Evolutionary conservation across 2,888 invertebrate genomes (phyloP), one percentile per base, ranked within the genome.

Genomic region (Lottia scabra): DNA sequence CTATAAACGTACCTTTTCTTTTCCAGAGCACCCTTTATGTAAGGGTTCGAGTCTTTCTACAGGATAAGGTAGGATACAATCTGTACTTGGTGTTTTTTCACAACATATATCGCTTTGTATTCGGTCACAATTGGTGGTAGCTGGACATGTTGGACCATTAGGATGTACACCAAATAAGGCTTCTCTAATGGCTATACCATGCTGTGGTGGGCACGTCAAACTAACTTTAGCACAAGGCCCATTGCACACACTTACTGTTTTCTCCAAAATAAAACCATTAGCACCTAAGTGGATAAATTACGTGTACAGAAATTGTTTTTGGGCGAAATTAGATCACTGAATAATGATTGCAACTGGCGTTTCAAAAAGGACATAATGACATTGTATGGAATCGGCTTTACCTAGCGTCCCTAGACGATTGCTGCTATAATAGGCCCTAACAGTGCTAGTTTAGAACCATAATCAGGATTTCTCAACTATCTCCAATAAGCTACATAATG

Each of bases 161-260:
- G 70, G 23, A 68, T 74, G 74, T 12, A 78, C 74, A 26, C 74
- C 69, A 71, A 75, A 76, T 30, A 74, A 66, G 13, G 75, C 78
- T 44, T 78, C 78, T 30, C 78, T 72, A 68, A 78, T 68, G 64
- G 78, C 78, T 27, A 78, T 63, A 6, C 70, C 67, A 65, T 78
- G 75, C 3, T 44, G 48, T 4, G 67, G 10, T 10, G 78, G 78
- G 63, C 78, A 78, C 13, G 71, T 56, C 63, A 75, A 66, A 15
- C 44, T n/a, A 26, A 75, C 65, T n/a, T 46, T 66, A 15, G 68
- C 67, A 68, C 78, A 78, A 44, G 76, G 76, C 12, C 72, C 75
- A 67, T 78, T 78, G 46, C 78, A 78, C 5, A 69, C 71, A 1
- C 64, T 63, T 27, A 48, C 68, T 56, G 71, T 62, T 68, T 74